phyloP scores from a whole-genome alignment of 2,797 vertebrate genomes.

The Chiloscyllium punctatum region DNA sequence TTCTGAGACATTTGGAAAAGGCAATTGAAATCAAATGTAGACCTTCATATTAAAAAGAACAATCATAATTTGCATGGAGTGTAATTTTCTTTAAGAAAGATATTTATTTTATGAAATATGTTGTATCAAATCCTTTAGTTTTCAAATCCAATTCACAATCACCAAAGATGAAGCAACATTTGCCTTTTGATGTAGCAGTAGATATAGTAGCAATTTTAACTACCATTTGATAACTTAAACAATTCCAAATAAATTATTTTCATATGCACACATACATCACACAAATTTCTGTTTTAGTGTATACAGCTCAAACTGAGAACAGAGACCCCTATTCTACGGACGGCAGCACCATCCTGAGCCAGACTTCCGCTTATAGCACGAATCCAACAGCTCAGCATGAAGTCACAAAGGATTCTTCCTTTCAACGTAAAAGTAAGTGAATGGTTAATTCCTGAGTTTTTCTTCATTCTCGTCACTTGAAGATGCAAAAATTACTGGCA shows the following conservation, averaged over 20 bases:
- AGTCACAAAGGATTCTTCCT: conserved; percentile 15
- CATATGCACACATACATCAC: conserved; percentile 1
- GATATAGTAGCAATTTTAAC: neutral
- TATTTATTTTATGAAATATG: neutral
- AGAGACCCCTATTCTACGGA: neutral
- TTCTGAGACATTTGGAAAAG: neutral
- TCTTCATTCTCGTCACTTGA: conserved; percentile 9
- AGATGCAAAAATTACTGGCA: neutral
- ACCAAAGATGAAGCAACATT: neutral
- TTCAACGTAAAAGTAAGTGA: conserved; percentile 26
- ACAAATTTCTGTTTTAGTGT: conserved; percentile 18
- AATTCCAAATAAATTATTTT: neutral
- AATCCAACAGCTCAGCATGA: neutral
- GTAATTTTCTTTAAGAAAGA: neutral
- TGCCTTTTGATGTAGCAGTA: neutral
- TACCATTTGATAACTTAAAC: neutral
- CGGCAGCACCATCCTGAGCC: conserved; percentile 22
- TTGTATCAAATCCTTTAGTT: neutral
- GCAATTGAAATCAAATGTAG: neutral
- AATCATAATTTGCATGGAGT: neutral
- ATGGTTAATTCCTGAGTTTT: neutral
- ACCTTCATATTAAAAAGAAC: neutral
- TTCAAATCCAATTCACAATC: neutral
- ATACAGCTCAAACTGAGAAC: neutral
- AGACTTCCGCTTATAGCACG: neutral